Evolutionary conservation across 2,797 vertebrate genomes (phyloP), one percentile per base, ranked within the genome.

Genomic region (Phalloptychus januarius): DNA sequence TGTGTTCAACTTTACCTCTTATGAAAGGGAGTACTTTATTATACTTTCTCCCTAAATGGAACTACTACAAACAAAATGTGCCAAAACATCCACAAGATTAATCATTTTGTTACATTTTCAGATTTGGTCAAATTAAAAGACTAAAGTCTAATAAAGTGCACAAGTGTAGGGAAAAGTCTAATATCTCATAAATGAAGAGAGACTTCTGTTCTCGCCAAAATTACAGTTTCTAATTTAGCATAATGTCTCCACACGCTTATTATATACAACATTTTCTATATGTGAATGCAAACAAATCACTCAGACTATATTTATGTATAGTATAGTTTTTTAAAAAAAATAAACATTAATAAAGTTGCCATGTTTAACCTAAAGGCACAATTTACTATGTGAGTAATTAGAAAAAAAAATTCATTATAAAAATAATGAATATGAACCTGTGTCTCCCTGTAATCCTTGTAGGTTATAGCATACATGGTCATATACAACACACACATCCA

Each of bases 391-490:
- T 3, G 28, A 31, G 15, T 61, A 61, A 61, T 61, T 33, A 18
- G 13, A 58, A 58, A 58, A 54, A 6, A 31, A 2, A 33, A 15
- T 58, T 16, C 1, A 61, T 33, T 3, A 7, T 61, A 61, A 61
- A 61, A 61, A 61, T 28, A 61, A 33, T 90, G 48, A 54, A 72
- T 40, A 74, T 85, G 71, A 90, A 92, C 81, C 40, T 77, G 31
- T 76, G 31, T 89, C 82, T 89, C 85, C 82, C 79, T 88, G 20
- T 90, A 92, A 92, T 91, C 89, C 74, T 73, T 71, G 58, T 81
- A 80, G 88, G 33, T 83, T 91, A 82, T 81, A 86, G 38, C 79
- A 76, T 70, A 74, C 77, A 82, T 80, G 38, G 75, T 87, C 78
- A 70, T 80, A 73, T 72, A 48, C 67, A 87, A 45, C 71, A 77